Percentiles rank a stretch among this genome's conserved stretches.
Evolutionary conservation across 2,888 invertebrate species (phyloP).

Genomic region (Oscheius myriophilus): DNA sequence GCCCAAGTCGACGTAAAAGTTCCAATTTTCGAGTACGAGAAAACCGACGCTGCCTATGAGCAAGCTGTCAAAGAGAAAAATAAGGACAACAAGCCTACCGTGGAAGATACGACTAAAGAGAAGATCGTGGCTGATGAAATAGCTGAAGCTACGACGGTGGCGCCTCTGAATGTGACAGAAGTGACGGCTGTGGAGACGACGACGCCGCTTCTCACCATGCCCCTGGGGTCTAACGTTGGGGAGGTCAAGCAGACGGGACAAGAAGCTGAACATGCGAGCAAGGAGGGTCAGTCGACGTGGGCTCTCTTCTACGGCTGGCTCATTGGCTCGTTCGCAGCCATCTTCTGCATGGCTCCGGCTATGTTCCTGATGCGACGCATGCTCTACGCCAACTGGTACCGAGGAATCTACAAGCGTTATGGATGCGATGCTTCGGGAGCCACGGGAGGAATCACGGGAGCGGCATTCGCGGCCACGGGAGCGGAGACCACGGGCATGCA

Average conservation of each 20-base stretch:
- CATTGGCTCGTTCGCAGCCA: conserved; percentile 5
- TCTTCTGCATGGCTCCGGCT: neutral
- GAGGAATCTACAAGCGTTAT: conserved; percentile 48
- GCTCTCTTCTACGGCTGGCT: conserved; percentile 21
- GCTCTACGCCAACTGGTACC: conserved; percentile 30
- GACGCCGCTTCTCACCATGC: too few relatives aligned
- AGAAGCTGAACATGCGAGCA: neutral
- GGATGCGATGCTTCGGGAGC: conserved; percentile 38
- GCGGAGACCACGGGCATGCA: neutral
- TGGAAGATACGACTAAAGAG: neutral
- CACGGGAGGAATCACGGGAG: conserved; percentile 10
- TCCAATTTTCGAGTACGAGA: neutral
- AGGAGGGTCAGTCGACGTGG: conserved; percentile 1
- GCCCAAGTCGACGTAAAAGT: conserved; percentile 3
- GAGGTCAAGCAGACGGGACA: neutral
- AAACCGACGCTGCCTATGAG: neutral
- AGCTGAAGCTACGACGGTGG: neutral
- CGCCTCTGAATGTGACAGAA: neutral
- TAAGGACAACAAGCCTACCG: neutral
- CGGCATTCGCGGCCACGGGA: neutral
- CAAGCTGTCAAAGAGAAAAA: neutral
- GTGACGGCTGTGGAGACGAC: neutral
- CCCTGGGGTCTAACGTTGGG: neutral
- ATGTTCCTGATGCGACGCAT: conserved; percentile 16
- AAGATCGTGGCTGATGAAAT: neutral